Evolutionary conservation across 2,797 vertebrate species (phyloP).

Genomic region (Propithecus deckenii): DNA sequence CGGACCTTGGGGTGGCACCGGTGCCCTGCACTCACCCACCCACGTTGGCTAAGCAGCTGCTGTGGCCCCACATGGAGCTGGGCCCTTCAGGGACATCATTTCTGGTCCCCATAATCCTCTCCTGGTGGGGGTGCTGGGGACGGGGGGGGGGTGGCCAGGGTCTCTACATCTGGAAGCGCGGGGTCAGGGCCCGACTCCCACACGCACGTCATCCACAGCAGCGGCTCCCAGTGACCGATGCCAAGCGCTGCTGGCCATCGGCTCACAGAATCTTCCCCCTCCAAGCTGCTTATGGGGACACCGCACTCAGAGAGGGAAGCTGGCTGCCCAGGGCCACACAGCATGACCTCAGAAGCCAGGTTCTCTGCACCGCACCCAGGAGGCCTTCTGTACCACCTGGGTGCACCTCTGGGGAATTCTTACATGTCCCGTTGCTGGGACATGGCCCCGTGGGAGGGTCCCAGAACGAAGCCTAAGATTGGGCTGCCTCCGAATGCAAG

Average conservation of each 20-base stretch:
- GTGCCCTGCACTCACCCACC: background rate
- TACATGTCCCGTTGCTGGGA: too few species aligned
- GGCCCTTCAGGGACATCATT: too few species aligned
- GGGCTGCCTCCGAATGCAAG: background rate
- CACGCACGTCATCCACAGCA: background rate
- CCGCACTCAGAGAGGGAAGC: background rate
- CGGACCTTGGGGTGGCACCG: rapidly evolving
- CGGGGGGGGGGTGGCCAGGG: rapidly evolving
- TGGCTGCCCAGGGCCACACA: background rate
- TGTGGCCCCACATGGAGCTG: background rate
- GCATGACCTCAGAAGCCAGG: background rate
- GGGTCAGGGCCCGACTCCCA: background rate
- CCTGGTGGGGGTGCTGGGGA: too few species aligned
- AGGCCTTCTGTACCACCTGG: background rate
- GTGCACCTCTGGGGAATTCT: background rate
- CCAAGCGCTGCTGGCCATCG: background rate
- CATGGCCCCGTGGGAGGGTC: background rate
- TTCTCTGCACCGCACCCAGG: background rate
- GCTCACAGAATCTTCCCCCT: background rate
- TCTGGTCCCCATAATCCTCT: background rate
- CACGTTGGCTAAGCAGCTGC: background rate
- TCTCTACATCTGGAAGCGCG: background rate
- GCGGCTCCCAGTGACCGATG: background rate
- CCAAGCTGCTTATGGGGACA: background rate
- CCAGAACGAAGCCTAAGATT: background rate